These are phyloP conservation scores for Clavelina lepadiformis DNA, from an alignment of 23 tunicate genomes.

Conservation along the genomic window DNA sequence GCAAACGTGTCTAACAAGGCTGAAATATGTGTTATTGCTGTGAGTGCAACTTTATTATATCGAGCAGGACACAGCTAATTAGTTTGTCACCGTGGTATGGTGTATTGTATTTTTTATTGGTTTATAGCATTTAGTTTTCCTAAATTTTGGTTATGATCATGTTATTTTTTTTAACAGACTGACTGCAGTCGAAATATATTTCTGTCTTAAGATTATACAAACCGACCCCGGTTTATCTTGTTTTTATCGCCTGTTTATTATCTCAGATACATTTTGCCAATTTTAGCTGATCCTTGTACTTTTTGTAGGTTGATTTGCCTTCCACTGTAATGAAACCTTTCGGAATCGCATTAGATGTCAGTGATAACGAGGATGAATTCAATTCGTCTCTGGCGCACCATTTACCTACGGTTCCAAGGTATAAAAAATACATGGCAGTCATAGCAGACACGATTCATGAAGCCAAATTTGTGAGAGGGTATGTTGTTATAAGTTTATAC, in stretches of 20 bases:
- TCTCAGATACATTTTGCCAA: no score
- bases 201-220: no score
- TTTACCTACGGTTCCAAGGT: conserved; percentile 22
- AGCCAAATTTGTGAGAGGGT: conserved; percentile 53
- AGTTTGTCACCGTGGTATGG: no score
- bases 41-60: conserved; percentile 31
- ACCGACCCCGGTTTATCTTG: no score
- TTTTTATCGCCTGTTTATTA: no score
- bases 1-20: conserved; percentile 48
- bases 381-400: conserved; percentile 41
- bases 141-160: no score
- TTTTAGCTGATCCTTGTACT: no score
- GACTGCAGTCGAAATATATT: no score
- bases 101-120: no score
- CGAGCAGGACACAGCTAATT: neutral
- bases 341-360: conserved; percentile 29
- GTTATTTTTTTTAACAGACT: no score
- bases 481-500: neutral
- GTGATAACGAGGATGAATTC: conserved; percentile 48
- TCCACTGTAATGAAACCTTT: conserved; percentile 49
- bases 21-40: conserved; percentile 60
- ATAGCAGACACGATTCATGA: conserved; percentile 55
- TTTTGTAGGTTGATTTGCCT: conserved; percentile 66
- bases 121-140: no score
- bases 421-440: conserved; percentile 50